Evolutionary conservation across 2,797 vertebrate genomes (phyloP).

Genomic region (Sebastes kiyomatsui): DNA sequence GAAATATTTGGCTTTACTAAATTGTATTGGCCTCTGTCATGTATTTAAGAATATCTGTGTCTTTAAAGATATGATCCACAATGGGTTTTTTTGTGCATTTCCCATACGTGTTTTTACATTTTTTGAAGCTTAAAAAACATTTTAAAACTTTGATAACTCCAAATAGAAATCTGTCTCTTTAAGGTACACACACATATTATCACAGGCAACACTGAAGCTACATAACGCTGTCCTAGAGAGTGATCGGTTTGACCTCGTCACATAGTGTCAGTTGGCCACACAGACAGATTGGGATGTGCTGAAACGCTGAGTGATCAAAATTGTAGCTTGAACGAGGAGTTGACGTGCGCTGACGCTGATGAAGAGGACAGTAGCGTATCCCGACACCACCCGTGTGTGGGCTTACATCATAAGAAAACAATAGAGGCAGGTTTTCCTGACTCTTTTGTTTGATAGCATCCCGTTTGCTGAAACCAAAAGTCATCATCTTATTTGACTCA

Average conservation of each 20-base stretch:
- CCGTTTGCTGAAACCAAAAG: neutral
- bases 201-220: neutral
- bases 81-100: neutral
- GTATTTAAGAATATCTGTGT: neutral
- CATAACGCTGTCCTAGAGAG: neutral
- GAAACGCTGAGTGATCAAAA: neutral
- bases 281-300: neutral
- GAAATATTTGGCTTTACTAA: neutral
- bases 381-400: neutral
- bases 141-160: neutral
- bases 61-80: neutral
- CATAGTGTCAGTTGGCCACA: neutral
- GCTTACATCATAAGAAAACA: slow-evolving; percentile 4
- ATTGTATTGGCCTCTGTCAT: neutral
- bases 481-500: neutral
- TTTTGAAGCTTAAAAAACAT: neutral
- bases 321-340: neutral
- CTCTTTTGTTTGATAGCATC: neutral
- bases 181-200: neutral
- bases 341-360: neutral
- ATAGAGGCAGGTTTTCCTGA: neutral
- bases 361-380: neutral
- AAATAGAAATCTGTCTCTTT: neutral
- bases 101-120: too few species aligned
- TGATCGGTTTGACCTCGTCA: neutral